phyloP scores from a whole-genome alignment of 2,888 invertebrate species.

The Petrophora chlorosata region DNA sequence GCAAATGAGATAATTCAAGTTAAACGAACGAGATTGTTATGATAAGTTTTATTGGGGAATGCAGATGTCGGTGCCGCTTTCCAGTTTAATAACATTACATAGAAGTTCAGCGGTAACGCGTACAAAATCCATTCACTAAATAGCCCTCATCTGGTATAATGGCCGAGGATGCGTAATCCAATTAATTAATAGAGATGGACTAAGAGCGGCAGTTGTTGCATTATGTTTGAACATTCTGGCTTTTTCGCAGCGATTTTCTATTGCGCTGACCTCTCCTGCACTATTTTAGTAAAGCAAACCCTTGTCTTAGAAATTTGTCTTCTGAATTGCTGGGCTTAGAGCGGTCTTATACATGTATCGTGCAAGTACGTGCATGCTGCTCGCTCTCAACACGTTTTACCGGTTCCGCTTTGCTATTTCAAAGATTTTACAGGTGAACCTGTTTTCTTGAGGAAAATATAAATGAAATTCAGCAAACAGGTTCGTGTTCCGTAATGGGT shows the following conservation, averaged over 20 bases:
- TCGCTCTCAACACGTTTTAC: slow-evolving; percentile 30
- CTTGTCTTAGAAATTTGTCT: slow-evolving; percentile 46
- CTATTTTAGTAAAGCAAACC: slow-evolving; percentile 42
- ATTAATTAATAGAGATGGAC: slow-evolving; percentile 73
- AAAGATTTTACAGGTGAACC: slow-evolving; percentile 25
- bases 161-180: slow-evolving; percentile 69
- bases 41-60: slow-evolving; percentile 26
- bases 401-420: slow-evolving; percentile 29
- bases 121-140: slow-evolving; percentile 72
- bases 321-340: slow-evolving; percentile 42
- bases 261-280: slow-evolving; percentile 36
- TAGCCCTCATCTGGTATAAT: slow-evolving; percentile 71
- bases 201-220: slow-evolving; percentile 56
- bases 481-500: slow-evolving; percentile 12
- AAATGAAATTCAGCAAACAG: slow-evolving; percentile 27
- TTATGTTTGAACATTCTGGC: slow-evolving; percentile 35
- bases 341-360: slow-evolving; percentile 38
- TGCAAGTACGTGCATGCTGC: slow-evolving; percentile 26
- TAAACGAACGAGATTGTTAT: slow-evolving; percentile 35
- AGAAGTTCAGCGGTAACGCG: slow-evolving; percentile 64
- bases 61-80: slow-evolving; percentile 25
- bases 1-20: slow-evolving; percentile 44
- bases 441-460: slow-evolving; percentile 27
- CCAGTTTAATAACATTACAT: slow-evolving; percentile 60
- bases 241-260: slow-evolving; percentile 29